A percentile compares a stretch with the other conserved stretches of the same genome.
phyloP scores from a whole-genome alignment of 2,797 vertebrate species.

The Erethizon dorsatum region DNA sequence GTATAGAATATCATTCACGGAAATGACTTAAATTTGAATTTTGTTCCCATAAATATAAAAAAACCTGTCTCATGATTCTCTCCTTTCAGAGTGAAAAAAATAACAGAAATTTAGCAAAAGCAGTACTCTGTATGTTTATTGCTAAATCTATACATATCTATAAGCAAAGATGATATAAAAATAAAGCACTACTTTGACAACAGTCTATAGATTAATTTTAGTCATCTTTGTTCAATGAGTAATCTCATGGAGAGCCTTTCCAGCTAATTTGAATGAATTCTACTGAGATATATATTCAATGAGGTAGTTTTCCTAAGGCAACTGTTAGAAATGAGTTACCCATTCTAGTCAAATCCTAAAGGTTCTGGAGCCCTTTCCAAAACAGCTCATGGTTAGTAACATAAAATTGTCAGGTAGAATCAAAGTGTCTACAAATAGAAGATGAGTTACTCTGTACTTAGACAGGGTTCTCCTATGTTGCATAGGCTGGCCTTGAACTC shows the following conservation, averaged over 20 bases:
- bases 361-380: neutral
- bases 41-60: constrained; percentile 10
- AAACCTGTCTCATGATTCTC: neutral
- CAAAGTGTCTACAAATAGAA: constrained; percentile 38
- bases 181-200: constrained; percentile 44
- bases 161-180: constrained; percentile 25
- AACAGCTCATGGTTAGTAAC: neutral
- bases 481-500: neutral
- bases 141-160: neutral
- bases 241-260: constrained; percentile 29
- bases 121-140: neutral
- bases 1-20: neutral
- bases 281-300: constrained; percentile 4
- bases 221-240: constrained; percentile 28
- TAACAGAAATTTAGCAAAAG: constrained; percentile 17
- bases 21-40: neutral
- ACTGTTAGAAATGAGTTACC: neutral
- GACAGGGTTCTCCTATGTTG: neutral
- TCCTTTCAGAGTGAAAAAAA: neutral
- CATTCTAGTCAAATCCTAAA: neutral
- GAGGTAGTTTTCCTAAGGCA: neutral
- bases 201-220: constrained; percentile 45
- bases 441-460: neutral
- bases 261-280: constrained; percentile 38
- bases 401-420: neutral